A percentile compares a stretch with the other conserved stretches of the same genome.
Evolutionary conservation across 2,888 invertebrate genomes (phyloP).

Genomic region (Amphipyra berbera): DNA sequence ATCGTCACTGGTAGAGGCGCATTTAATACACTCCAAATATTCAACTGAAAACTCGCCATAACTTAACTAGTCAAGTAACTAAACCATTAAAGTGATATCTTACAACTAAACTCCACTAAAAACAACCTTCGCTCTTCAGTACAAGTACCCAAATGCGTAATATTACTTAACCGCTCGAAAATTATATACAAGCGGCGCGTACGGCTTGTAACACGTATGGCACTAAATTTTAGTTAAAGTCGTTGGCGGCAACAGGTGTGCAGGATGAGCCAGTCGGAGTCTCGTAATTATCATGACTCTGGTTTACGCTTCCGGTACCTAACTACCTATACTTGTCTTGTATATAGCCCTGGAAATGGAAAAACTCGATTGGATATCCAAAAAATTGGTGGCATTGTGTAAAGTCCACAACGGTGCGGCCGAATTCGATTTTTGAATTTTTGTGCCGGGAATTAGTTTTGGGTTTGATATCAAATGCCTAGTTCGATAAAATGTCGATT

Average conservation of each 20-base stretch:
- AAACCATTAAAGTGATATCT: slow-evolving; percentile 51
- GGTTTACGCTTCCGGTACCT: slow-evolving; percentile 60
- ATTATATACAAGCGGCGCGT: slow-evolving; percentile 84
- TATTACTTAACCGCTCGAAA: slow-evolving; percentile 82
- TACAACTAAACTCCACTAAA: slow-evolving; percentile 61
- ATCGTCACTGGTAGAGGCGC: too few species aligned
- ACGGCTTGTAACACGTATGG: slow-evolving; percentile 82
- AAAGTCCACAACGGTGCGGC: slow-evolving; percentile 3
- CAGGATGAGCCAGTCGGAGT: slow-evolving; percentile 77
- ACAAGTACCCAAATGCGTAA: slow-evolving; percentile 70
- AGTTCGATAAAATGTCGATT: slow-evolving; percentile 1
- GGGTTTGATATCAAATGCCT: slow-evolving; percentile 15
- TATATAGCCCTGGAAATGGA: slow-evolving; percentile 23
- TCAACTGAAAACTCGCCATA: slow-evolving; percentile 4
- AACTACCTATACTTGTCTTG: slow-evolving; percentile 23
- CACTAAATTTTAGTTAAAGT: slow-evolving; percentile 87
- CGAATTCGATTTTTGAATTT: slow-evolving; percentile 41
- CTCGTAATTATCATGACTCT: slow-evolving; percentile 83
- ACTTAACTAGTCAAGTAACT: slow-evolving; percentile 34
- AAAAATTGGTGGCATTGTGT: slow-evolving; percentile 42
- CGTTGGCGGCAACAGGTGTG: slow-evolving; percentile 86
- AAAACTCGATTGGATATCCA: slow-evolving; percentile 36
- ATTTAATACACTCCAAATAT: not conserved
- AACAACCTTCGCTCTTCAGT: slow-evolving; percentile 58
- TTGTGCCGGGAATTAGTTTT: slow-evolving; percentile 28